A percentile compares a stretch with the other conserved stretches of the same genome.
Evolutionary conservation across 2,113 vertebrate genomes (phyloP).

Genomic region (Peromyscus maniculatus): DNA sequence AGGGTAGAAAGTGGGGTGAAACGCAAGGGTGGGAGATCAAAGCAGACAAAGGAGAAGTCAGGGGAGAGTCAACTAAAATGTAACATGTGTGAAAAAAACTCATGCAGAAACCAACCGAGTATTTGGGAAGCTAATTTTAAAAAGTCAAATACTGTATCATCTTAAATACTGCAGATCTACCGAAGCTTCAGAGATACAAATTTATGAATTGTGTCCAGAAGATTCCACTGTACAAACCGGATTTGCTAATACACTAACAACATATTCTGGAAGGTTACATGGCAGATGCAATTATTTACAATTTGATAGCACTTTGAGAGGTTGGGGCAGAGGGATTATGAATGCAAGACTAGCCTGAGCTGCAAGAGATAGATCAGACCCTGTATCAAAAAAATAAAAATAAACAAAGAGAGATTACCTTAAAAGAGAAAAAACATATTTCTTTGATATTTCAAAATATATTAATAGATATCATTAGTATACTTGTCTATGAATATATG

Average conservation of each 20-base stretch:
- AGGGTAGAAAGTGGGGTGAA: accelerated
- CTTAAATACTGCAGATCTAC: neutral
- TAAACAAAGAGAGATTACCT: neutral
- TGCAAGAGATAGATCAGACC: neutral
- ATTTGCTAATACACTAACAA: slow-evolving; percentile 1
- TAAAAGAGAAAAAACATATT: neutral
- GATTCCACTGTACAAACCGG: slow-evolving; percentile 28
- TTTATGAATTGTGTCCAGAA: slow-evolving; percentile 1
- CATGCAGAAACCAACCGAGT: too few relatives aligned
- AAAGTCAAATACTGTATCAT: neutral
- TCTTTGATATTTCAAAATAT: slow-evolving; percentile 40
- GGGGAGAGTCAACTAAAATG: neutral
- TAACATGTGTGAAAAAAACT: neutral
- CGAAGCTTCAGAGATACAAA: neutral
- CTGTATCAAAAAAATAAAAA: neutral
- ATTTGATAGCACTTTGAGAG: neutral
- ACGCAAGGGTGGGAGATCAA: neutral
- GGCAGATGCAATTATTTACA: neutral
- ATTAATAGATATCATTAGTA: neutral
- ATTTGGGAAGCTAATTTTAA: neutral
- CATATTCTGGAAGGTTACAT: slow-evolving; percentile 4
- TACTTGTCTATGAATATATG: neutral
- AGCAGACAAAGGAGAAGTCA: neutral
- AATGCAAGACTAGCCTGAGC: too few relatives aligned
- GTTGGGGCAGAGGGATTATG: neutral